Conservation (phyloP, 2,797 vertebrate genomes). For the Myiotriccus ornatus region DNA sequence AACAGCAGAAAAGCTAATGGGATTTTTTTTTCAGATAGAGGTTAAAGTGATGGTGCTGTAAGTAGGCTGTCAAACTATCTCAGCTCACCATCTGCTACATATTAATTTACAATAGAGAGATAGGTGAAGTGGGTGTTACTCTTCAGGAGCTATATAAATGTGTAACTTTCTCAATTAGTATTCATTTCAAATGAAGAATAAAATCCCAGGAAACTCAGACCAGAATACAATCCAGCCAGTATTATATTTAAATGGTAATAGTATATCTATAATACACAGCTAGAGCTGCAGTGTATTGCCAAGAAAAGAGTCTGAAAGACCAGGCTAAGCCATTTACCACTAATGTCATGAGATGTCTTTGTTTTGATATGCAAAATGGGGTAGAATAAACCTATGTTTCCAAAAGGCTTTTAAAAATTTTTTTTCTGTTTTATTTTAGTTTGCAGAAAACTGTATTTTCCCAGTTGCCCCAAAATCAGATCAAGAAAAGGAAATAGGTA, state of each 20-base stretch:
- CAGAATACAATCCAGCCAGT: neutral
- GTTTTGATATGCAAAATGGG: neutral
- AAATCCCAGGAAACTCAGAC: slow-evolving; percentile 31
- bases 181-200: slow-evolving; percentile 51
- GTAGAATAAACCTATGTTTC: neutral
- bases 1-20: slow-evolving; percentile 69
- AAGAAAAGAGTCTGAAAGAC: slow-evolving; percentile 14
- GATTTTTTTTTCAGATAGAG: slow-evolving; percentile 63
- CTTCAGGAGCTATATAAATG: slow-evolving; percentile 40
- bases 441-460: neutral
- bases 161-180: slow-evolving; percentile 55
- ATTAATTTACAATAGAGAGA: slow-evolving; percentile 67
- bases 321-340: neutral
- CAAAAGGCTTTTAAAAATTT: neutral
- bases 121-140: slow-evolving; percentile 35
- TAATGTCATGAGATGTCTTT: neutral
- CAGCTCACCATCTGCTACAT: slow-evolving; percentile 64
- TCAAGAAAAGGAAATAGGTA: neutral
- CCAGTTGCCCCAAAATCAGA: neutral
- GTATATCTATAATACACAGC: neutral
- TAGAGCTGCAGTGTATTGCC: neutral
- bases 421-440: neutral
- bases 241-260: slow-evolving; percentile 28
- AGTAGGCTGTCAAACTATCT: slow-evolving; percentile 67
- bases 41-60: slow-evolving; percentile 66